Base-by-base conservation (phyloP, 1,140 invertebrate genomes). In the Micrasema longulum region DNA sequence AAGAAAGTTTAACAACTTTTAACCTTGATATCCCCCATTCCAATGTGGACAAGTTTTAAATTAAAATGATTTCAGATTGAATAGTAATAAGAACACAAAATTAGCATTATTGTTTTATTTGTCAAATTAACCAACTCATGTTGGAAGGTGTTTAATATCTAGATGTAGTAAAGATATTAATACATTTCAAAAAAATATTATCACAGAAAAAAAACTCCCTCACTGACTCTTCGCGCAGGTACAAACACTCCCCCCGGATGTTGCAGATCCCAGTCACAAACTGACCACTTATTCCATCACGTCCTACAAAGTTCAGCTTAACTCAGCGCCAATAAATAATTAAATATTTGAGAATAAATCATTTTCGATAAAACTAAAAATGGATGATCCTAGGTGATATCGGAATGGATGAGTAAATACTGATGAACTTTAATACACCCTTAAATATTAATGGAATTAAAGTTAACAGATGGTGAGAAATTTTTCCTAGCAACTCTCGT, bases 111-210 rank as follows among this genome's bases (percentile, higher is more conserved):
- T 66, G 77, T 67, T 66, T 77, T 45, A 68, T 65, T 65, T 66
- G 62, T 71, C 41, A 65, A 18, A 26, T 71, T 45, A 53, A 43
- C 63, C 63, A 65, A 63, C 38, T 64, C 23, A 35, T 14, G 47
- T 53, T 20, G 63, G 26, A 16, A 38, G 35, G 23, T 16, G 36
- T 55, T 35, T 43, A 57, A 66, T 64, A 71, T 66, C 69, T 71
- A 57, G 43, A 22, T 64, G 63, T 14, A 31, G 38, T 14, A 62
- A 48, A 41, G 41, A 43, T 43, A 63, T 62, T 71, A 68, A 57
- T 43, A 55, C 14, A 69, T 77, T 78, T 76, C 75, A 70, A 68
- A 78, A 76, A 31, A 31, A 4, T 31, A 71, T 76, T 72, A 71
- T 74, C 60, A 64, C 60, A 64, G 60, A 64, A 64, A 60, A 45